Evolutionary conservation across 2,113 vertebrate species (phyloP), one percentile per base, ranked within the genome.

Genomic region (Cynopterus brachyotis): DNA sequence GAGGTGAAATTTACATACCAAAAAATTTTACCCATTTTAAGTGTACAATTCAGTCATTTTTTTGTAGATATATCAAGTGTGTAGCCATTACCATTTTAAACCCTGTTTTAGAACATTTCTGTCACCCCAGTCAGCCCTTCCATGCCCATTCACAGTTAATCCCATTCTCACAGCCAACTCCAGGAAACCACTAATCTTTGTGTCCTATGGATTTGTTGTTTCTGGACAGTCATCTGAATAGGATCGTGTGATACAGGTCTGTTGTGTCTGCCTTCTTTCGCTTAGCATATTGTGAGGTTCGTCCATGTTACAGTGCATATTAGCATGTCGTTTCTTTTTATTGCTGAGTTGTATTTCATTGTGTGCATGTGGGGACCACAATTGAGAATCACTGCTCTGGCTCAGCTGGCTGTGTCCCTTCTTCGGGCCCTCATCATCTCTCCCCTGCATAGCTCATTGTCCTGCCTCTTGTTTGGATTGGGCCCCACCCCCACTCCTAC

Each of bases 221-320:
- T 59, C 50, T 55, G 73, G 55, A 72, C 47, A 28, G 59, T 53
- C 42, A 64, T 64, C 35, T 37, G 45, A 82, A 30, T 64, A 35
- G 30, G 67, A n/a, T 70, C 53, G 35, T 13, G 8, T 2, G 28
- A 30, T 3, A 12, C 26, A 37, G 47, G 22, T 45, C 55, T 42
- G 35, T 28, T n/a, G 30, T 55, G 24, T 53, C 45, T 87, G 55
- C 20, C 70, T 35, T 84, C n/a, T 59, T 47, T 66, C 45, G 9
- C 19, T 84, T 9, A 35, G 28, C 53, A 2, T 50, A 15, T 32
- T 28, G 24, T 26, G 64, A 28, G 80, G 53, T 62, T 90, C 53
- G 28, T 45, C 62, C 3, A 1, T 45, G 53, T 32, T 62, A n/a
- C 2, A 5, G 24, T 8, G 4, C 0, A 9, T 35, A 20, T 42